Evolutionary conservation across 2,888 invertebrate genomes (phyloP).

Genomic region (Hermaeophaga mercurialis): DNA sequence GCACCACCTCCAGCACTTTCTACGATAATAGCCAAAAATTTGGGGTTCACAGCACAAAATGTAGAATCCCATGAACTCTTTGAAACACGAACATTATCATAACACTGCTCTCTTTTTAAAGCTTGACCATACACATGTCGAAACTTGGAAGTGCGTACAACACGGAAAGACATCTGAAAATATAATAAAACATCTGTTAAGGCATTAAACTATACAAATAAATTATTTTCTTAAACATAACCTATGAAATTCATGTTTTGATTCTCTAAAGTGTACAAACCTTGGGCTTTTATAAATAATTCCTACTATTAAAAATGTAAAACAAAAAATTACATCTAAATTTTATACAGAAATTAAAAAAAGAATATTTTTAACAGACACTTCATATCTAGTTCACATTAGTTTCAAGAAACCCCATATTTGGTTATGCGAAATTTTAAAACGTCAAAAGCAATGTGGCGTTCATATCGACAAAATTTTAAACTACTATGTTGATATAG

Average conservation of each 20-base stretch:
- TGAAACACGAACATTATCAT: constrained; percentile 95
- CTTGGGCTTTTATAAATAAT: constrained; percentile 33
- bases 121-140: constrained; percentile 93
- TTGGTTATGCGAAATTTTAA: constrained; percentile 58
- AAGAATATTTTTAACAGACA: constrained; percentile 42
- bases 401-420: constrained; percentile 55
- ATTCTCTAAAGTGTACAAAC: constrained; percentile 35
- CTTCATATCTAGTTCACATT: constrained; percentile 51
- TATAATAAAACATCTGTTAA: constrained; percentile 16
- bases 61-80: constrained; percentile 99
- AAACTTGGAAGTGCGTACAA: constrained; percentile 96
- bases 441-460: constrained; percentile 51
- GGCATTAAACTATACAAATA: constrained; percentile 8
- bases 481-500: constrained; percentile 9
- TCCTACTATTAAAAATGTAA: constrained; percentile 30
- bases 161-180: constrained; percentile 89
- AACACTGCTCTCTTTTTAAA: constrained; percentile 94
- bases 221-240: constrained; percentile 43
- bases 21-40: constrained; percentile 95
- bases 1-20: constrained; percentile 97
- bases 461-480: constrained; percentile 21
- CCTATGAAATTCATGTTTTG: constrained; percentile 44
- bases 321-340: constrained; percentile 43
- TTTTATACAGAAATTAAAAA: constrained; percentile 37
- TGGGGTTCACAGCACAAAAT: constrained; percentile 98